phyloP scores from a whole-genome alignment of 2,797 vertebrate species.

The Austrolebias charrua region DNA sequence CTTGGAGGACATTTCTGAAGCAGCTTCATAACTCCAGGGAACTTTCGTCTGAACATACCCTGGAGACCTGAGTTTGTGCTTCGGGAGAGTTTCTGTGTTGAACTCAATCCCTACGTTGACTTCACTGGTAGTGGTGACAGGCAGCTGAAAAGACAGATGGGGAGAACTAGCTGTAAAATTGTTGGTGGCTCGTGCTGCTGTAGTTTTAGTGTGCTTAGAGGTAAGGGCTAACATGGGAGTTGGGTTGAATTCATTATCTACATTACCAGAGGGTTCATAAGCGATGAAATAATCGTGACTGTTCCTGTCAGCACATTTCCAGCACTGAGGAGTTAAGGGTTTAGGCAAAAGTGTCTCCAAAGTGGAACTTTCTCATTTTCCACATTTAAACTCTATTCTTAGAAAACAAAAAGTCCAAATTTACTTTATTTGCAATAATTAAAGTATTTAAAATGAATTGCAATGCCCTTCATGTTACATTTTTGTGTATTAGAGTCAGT shows the following conservation, averaged over 20 bases:
- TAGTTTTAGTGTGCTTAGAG: conserved; percentile 1
- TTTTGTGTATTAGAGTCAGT: too few relatives aligned
- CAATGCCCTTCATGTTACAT: too few relatives aligned
- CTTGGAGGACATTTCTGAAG: conserved; percentile 39
- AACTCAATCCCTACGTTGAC: conserved; percentile 54
- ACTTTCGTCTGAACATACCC: conserved; percentile 44
- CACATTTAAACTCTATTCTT: too few relatives aligned
- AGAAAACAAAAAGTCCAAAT: too few relatives aligned
- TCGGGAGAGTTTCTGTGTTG: conserved; percentile 43
- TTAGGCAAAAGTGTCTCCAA: background rate
- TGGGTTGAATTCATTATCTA: conserved; percentile 28
- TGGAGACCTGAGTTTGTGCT: conserved; percentile 38
- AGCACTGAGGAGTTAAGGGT: background rate
- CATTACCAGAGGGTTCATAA: conserved; percentile 15
- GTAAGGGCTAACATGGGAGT: background rate
- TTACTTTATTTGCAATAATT: too few relatives aligned
- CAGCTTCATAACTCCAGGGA: conserved; percentile 52
- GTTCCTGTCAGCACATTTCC: background rate
- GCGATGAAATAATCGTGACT: conserved; percentile 1
- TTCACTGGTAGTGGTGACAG: conserved; percentile 18
- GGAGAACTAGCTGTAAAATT: conserved; percentile 17
- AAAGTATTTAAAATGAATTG: too few relatives aligned
- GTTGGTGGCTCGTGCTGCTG: conserved; percentile 1
- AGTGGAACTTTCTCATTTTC: background rate
- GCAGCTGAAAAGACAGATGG: conserved; percentile 12